These are phyloP conservation scores for Bombus soroeensis DNA, from an alignment of 1,140 invertebrate species.

Conservation along the genomic window DNA sequence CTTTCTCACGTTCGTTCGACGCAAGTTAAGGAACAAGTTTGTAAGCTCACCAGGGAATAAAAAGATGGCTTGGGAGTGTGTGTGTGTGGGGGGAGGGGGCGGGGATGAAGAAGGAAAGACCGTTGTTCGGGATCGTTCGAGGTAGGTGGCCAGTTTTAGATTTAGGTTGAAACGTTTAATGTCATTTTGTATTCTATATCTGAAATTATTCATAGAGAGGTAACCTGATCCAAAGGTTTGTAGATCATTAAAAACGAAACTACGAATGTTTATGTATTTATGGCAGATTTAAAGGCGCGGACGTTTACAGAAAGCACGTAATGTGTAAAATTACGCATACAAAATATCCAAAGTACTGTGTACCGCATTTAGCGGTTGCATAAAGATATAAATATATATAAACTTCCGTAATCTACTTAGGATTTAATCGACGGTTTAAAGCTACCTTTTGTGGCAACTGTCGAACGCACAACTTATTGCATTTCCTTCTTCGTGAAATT, in stretches of 20 bases:
- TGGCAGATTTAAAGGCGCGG: too few species aligned
- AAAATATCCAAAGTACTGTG: not conserved
- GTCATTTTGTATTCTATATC: too few species aligned
- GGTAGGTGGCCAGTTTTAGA: not conserved
- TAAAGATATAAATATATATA: too few species aligned
- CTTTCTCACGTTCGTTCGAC: slow-evolving; percentile 64
- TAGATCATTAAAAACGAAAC: too few species aligned
- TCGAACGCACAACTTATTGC: slow-evolving; percentile 47
- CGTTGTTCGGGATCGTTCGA: not conserved
- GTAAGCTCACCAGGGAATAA: slow-evolving; percentile 44
- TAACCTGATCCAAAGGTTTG: too few species aligned
- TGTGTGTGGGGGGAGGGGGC: accelerated
- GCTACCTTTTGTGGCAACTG: not conserved
- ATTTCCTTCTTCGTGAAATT: slow-evolving; percentile 61
- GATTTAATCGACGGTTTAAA: too few species aligned
- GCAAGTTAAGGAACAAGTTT: slow-evolving; percentile 66
- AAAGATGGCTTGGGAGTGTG: not conserved
- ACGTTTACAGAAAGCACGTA: not conserved
- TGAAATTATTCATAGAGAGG: too few species aligned
- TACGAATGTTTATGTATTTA: too few species aligned
- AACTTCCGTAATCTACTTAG: too few species aligned
- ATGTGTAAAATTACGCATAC: not conserved
- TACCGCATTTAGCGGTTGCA: too few species aligned
- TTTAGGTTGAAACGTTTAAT: not conserved
- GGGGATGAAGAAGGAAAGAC: not conserved